Evolutionary conservation across 2,888 invertebrate species (phyloP), one percentile per base, ranked within the genome.

Genomic region (Creontiades dilutus): DNA sequence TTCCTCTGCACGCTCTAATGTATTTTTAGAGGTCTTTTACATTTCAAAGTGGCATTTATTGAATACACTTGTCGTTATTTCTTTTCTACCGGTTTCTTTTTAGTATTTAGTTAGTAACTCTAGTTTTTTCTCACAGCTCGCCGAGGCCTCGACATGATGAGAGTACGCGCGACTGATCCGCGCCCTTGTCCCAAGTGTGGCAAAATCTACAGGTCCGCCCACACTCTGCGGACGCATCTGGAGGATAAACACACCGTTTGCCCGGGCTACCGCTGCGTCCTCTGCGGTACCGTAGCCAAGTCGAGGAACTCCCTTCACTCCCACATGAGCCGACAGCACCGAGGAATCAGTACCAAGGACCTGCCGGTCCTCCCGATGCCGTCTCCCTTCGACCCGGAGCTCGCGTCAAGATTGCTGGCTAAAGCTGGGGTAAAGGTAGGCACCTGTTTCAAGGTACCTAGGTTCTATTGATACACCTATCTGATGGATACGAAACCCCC

Each of bases 171-270:
- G 13, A 98, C 98, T 28, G 98, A 98, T 94, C 98, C 98, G 0
- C 95, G 98, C 76, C 98, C 98, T 2, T 98, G 98, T 93, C 98
- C 98, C 16, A 97, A 98, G 93, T 98, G 98, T 93, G 97, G 98
- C 78, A 98, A 98, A 94, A 98, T 98, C 93, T 98, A 98, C 94
- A 95, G 98, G 91, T 97, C 97, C 48, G 98, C 98, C 23, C 98
- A 98, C 94, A 98, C 98, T 16, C 94, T 98, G 92, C 95, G 98
- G 91, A 98, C 98, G 47, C 98, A 98, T 93, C 95, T 98, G 91
- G 98, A 98, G 93, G 98, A 98, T 93, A 98, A 98, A 93, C 98
- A 98, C 93, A 98, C 98, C 55, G 96, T 98, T 92, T 98, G 98
- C 93, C 97, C 97, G 0, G 98, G 98, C 86, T 98, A 98, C 93